Evolutionary conservation across 2,797 vertebrate species (phyloP).

Genomic region (Neosalanx taihuensis): DNA sequence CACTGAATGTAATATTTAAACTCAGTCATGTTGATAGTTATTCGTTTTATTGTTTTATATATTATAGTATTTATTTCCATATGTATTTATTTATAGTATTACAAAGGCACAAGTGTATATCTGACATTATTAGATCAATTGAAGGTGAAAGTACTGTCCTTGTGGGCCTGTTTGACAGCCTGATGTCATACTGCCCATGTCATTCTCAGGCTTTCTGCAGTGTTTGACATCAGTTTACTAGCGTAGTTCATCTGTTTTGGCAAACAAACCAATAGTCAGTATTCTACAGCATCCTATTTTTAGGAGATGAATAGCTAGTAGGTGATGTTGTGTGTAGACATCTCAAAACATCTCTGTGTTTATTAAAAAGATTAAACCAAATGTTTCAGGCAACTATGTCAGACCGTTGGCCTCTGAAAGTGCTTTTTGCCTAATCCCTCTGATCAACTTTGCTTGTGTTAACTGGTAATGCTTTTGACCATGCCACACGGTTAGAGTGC

Average conservation of each 20-base stretch:
- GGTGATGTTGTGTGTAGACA: neutral
- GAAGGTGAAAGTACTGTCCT: neutral
- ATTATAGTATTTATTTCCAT: neutral
- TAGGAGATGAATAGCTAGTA: neutral
- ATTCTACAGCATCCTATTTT: neutral
- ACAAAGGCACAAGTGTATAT: neutral
- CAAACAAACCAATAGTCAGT: neutral
- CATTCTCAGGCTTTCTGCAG: neutral
- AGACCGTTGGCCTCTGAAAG: neutral
- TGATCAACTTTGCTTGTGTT: neutral
- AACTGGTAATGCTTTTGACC: neutral
- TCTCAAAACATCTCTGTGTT: neutral
- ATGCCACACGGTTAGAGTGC: neutral
- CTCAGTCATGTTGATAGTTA: neutral
- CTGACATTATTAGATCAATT: neutral
- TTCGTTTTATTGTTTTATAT: neutral
- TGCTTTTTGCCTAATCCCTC: neutral
- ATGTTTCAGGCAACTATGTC: neutral
- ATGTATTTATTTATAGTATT: neutral
- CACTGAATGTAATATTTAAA: neutral
- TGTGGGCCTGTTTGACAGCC: too few relatives aligned
- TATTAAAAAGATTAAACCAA: neutral
- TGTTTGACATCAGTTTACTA: neutral
- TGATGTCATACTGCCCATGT: too few relatives aligned
- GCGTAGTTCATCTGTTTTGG: neutral